These are phyloP conservation scores for Leptonema lineaticorne DNA, from an alignment of 1,140 invertebrate species.

Conservation along the genomic window DNA sequence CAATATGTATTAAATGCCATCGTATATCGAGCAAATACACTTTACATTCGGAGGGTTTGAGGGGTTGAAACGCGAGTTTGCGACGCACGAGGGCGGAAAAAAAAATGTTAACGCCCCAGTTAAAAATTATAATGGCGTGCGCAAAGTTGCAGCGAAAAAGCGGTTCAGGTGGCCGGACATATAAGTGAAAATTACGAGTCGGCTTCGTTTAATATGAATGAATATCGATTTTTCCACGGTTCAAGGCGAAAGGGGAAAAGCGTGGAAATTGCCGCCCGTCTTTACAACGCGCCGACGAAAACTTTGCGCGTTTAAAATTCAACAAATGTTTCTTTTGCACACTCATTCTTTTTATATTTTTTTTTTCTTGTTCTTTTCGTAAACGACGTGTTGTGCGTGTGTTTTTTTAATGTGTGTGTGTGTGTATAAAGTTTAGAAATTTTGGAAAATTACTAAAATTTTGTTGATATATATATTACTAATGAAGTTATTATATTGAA, in stretches of 20 bases:
- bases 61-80: too few relatives aligned
- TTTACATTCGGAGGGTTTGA: too few relatives aligned
- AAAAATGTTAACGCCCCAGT: not conserved
- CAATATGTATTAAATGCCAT: too few relatives aligned
- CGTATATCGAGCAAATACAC: too few relatives aligned
- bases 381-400: too few relatives aligned
- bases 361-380: not conserved
- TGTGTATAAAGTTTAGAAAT: too few relatives aligned
- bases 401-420: too few relatives aligned
- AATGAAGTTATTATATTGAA: too few relatives aligned
- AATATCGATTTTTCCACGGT: constrained; percentile 20
- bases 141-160: constrained; percentile 5
- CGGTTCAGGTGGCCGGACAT: constrained; percentile 2
- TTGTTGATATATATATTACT: too few relatives aligned
- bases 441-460: too few relatives aligned
- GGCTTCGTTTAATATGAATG: constrained; percentile 25
- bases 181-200: constrained; percentile 24
- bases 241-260: constrained; percentile 16
- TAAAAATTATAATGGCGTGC: not conserved
- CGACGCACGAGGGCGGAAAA: not conserved
- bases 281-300: not conserved
- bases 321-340: not conserved
- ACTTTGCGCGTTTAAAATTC: not conserved
- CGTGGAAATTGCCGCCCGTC: not conserved
- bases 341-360: not conserved